Evolutionary conservation across 2,888 invertebrate species (phyloP).

Genomic region (Ernsta delagoae): DNA sequence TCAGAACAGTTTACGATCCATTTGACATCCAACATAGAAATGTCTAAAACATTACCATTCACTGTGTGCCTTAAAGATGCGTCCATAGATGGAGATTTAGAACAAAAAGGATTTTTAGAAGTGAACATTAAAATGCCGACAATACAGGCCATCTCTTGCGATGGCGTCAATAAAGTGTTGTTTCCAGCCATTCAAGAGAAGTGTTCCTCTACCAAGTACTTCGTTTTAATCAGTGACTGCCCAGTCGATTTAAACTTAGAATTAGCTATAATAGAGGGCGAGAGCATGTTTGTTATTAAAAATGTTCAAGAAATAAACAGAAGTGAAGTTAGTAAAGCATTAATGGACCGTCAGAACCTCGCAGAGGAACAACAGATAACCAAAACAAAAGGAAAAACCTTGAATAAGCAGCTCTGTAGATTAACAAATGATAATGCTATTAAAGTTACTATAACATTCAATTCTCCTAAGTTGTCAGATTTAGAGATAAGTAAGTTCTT

Average conservation of each 20-base stretch:
- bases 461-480: conserved; percentile 63
- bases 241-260: conserved; percentile 67
- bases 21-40: conserved; percentile 66
- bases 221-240: conserved; percentile 72
- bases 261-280: conserved; percentile 61
- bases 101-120: conserved; percentile 58
- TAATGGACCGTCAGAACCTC: conserved; percentile 59
- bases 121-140: conserved; percentile 67
- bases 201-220: conserved; percentile 55
- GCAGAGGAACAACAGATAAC: conserved; percentile 52
- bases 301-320: conserved; percentile 72
- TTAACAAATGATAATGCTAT: conserved; percentile 70
- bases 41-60: conserved; percentile 57
- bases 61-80: conserved; percentile 66
- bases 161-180: conserved; percentile 65
- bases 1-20: conserved; percentile 61
- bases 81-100: conserved; percentile 60
- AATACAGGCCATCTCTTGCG: conserved; percentile 70
- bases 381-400: conserved; percentile 58
- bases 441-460: conserved; percentile 64
- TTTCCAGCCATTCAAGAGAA: conserved; percentile 66
- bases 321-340: conserved; percentile 65
- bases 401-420: conserved; percentile 68
- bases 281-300: conserved; percentile 64
- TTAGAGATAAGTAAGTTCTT: conserved; percentile 55